Conservation (phyloP, 2,113 vertebrate genomes). For the Monopterus albus region DNA sequence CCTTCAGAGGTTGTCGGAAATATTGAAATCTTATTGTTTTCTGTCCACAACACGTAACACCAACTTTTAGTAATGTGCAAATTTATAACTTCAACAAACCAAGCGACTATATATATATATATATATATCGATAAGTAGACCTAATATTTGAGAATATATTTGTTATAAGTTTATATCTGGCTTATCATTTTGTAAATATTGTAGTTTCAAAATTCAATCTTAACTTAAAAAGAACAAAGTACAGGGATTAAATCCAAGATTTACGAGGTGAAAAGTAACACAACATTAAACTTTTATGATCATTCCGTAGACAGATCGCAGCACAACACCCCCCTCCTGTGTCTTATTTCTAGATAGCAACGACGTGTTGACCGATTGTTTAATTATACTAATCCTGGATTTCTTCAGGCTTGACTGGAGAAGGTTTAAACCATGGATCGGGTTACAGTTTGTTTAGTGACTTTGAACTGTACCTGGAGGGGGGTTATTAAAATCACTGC, state of each 20-base stretch:
- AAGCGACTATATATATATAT: too few relatives aligned
- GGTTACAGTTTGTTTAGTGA: too few relatives aligned
- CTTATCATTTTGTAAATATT: too few relatives aligned
- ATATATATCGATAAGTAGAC: too few relatives aligned
- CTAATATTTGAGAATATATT: too few relatives aligned
- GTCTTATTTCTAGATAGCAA: constrained; percentile 71
- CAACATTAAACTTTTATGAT: constrained; percentile 44
- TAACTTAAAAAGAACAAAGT: too few relatives aligned
- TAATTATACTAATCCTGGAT: background rate
- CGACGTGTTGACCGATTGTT: background rate
- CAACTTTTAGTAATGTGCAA: too few relatives aligned
- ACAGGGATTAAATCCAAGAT: background rate
- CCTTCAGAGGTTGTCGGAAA: constrained; percentile 44
- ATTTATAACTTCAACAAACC: too few relatives aligned
- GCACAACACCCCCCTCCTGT: constrained; percentile 79
- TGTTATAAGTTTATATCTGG: too few relatives aligned
- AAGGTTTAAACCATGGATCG: background rate
- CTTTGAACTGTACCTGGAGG: background rate
- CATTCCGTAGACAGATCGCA: constrained; percentile 13
- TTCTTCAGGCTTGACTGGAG: background rate
- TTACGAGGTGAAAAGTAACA: constrained; percentile 48
- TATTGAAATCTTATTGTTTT: fast-evolving
- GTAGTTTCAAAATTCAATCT: too few relatives aligned
- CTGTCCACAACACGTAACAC: background rate
- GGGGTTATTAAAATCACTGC: background rate